Evolutionary conservation across 2,797 vertebrate genomes (phyloP).

Genomic region (Premnoplex brunnescens): DNA sequence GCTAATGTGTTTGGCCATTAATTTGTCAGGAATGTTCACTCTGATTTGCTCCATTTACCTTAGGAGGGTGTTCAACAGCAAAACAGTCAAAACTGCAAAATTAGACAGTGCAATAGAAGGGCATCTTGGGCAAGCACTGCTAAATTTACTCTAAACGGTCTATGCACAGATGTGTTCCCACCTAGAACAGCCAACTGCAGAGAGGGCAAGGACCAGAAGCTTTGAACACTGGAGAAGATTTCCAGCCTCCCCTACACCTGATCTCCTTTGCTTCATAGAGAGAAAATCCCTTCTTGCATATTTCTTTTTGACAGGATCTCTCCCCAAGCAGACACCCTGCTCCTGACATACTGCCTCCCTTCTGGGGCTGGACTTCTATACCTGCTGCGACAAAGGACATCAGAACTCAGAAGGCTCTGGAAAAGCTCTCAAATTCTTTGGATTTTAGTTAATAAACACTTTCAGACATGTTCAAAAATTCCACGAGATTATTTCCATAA

Average conservation of each 20-base stretch:
- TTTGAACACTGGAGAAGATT: neutral
- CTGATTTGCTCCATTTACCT: constrained; percentile 51
- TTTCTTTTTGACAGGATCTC: neutral
- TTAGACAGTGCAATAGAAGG: neutral
- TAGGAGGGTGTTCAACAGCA: neutral
- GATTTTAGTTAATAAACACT: neutral
- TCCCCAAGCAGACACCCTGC: neutral
- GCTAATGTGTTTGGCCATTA: constrained; percentile 36
- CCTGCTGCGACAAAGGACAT: neutral
- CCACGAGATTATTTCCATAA: neutral
- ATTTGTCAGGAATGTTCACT: constrained; percentile 35
- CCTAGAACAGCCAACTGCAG: fast-evolving
- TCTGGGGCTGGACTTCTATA: neutral
- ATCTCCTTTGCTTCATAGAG: fast-evolving
- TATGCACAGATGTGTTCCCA: neutral
- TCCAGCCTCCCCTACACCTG: neutral
- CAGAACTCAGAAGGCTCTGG: neutral
- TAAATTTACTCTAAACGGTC: neutral
- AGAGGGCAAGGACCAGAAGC: neutral
- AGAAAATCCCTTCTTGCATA: neutral
- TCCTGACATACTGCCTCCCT: neutral
- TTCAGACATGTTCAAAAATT: neutral
- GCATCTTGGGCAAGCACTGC: neutral
- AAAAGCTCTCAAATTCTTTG: neutral
- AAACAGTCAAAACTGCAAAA: neutral